Evolutionary conservation across 2,888 invertebrate genomes (phyloP), one percentile per base, ranked within the genome.

Genomic region (Brachypalpus laphriformis): DNA sequence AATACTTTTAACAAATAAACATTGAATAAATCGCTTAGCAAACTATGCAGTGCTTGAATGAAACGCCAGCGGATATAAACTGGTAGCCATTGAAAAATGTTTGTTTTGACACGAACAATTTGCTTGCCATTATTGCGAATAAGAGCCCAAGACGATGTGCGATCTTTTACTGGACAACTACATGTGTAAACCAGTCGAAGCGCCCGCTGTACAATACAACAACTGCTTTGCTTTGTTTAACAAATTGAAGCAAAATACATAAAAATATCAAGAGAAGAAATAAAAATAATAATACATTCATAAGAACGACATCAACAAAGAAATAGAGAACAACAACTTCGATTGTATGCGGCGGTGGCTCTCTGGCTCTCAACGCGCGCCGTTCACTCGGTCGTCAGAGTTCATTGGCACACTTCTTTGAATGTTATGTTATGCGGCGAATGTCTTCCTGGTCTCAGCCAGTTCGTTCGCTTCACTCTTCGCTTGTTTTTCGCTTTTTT

Each of bases 401-500:
- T 89, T 89, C 88, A 88, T 89, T 89, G 89, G 88, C 89, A 89
- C 87, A 89, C 89, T 88, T 89, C 88, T 88, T 56, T 51, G 68
- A 37, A 63, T 85, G 66, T 85, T 85, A 81, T 85, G 76, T 81
- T 85, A 85, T 85, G 76, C 81, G 75, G 85, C 85, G 81, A 85
- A 85, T 85, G 81, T 81, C 81, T 85, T 85, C 85, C 85, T 85
- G 85, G 80, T 85, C 75, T 71, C 51, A 76, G 81, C 81, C 81
- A 83, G 85, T 81, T 85, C 42, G 70, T 71, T 85, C 34, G 75
- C 70, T 51, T 71, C 40, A 20, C 11, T 57, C 40, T 61, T 66
- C 42, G 65, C 57, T 49, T 45, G 63, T 45, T 77, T 63, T 49
- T 70, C 49, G 31, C 37, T 40, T 11, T 61, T 70, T 61, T 49